These are phyloP conservation scores for Toxostoma redivivum DNA, from an alignment of 2,113 vertebrate genomes.

Conservation along the genomic window DNA sequence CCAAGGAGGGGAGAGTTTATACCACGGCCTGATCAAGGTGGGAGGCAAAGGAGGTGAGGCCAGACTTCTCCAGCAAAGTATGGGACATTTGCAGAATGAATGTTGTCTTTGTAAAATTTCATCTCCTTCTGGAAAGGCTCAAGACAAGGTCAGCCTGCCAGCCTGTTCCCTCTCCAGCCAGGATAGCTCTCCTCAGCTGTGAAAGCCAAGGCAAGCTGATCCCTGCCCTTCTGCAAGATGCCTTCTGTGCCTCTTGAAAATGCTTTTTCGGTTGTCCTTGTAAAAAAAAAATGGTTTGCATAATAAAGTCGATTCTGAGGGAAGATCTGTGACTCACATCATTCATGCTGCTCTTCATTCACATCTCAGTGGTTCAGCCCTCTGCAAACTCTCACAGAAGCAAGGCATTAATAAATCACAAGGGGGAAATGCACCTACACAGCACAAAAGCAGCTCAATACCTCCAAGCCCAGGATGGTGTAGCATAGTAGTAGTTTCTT, in stretches of 20 bases:
- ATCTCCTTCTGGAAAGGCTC: not conserved
- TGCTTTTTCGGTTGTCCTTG: not conserved
- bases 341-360: constrained; percentile 54
- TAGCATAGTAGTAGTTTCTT: not conserved
- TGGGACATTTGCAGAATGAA: not conserved
- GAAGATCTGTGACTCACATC: constrained; percentile 48
- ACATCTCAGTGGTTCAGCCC: constrained; percentile 11
- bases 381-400: not conserved
- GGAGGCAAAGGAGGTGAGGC: not conserved
- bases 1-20: not conserved
- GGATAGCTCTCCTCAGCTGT: not conserved
- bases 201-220: not conserved
- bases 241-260: constrained; percentile 12
- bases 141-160: not conserved
- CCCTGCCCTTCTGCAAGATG: not conserved
- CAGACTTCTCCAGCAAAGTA: not conserved
- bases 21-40: not conserved
- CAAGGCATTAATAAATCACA: constrained; percentile 3
- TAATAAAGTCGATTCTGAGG: constrained; percentile 43
- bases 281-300: not conserved
- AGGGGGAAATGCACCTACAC: not conserved
- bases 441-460: not conserved
- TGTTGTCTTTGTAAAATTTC: not conserved
- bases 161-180: not conserved
- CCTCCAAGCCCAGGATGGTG: not conserved